These are phyloP conservation scores for Lepus townsendii DNA, from an alignment of 2,797 vertebrate species.

Conservation along the genomic window DNA sequence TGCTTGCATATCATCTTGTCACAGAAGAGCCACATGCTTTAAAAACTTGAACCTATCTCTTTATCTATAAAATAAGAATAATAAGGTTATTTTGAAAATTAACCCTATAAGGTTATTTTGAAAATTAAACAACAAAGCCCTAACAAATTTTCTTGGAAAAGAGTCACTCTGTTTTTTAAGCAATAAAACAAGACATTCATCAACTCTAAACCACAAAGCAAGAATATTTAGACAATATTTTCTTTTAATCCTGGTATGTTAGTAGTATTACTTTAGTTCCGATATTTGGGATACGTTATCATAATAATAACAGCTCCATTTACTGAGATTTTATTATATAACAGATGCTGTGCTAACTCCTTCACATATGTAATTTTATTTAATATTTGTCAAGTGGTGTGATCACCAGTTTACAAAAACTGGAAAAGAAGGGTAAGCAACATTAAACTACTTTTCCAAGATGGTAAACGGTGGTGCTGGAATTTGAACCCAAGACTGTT, in stretches of 20 bases:
- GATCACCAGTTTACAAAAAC: slow-evolving; percentile 22
- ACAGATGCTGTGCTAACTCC: not conserved
- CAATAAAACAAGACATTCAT: not conserved
- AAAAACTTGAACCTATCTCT: not conserved
- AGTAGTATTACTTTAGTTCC: slow-evolving; percentile 10
- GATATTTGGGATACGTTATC: not conserved
- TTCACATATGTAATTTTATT: not conserved
- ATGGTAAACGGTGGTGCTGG: not conserved
- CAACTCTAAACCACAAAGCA: slow-evolving; percentile 30
- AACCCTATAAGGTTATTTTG: not conserved
- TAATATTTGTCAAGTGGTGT: not conserved
- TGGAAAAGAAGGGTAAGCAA: not conserved
- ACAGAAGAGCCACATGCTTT: not conserved
- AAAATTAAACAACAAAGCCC: slow-evolving; percentile 37
- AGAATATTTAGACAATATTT: not conserved
- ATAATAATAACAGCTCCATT: not conserved
- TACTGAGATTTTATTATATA: not conserved
- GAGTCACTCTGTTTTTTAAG: not conserved
- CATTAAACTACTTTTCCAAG: slow-evolving; percentile 18
- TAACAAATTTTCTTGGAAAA: slow-evolving; percentile 22
- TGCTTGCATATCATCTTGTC: not conserved
- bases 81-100: no score
- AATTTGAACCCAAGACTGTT: not conserved
- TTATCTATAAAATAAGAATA: not conserved
- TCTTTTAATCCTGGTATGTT: not conserved